Evolutionary conservation across 2,888 invertebrate genomes (phyloP).

Genomic region (Sphaeridia pumilis): DNA sequence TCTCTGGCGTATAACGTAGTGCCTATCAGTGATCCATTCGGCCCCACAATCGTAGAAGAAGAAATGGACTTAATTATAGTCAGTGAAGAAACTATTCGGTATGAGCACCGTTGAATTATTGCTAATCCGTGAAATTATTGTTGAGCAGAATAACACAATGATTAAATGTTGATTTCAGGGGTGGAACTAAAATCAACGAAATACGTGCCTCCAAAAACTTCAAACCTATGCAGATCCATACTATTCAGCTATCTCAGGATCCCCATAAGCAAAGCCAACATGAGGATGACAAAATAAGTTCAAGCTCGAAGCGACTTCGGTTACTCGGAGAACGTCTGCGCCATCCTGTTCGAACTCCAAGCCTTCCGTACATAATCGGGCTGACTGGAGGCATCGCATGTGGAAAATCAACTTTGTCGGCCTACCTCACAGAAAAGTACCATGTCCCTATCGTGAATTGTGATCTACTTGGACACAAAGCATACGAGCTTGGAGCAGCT

Average conservation of each 20-base stretch:
- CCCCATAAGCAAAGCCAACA: slow-evolving; percentile 44
- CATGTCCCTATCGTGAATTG: slow-evolving; percentile 82
- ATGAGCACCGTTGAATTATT: too few species aligned
- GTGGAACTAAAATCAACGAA: slow-evolving; percentile 76
- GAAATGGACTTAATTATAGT: slow-evolving; percentile 60
- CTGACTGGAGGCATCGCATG: slow-evolving; percentile 88
- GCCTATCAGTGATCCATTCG: slow-evolving; percentile 79
- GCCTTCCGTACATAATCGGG: slow-evolving; percentile 77
- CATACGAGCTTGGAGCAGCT: slow-evolving; percentile 60
- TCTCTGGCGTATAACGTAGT: slow-evolving; percentile 63
- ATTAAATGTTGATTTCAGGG: slow-evolving; percentile 41
- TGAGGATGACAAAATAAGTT: slow-evolving; percentile 87
- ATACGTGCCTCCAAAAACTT: slow-evolving; percentile 55
- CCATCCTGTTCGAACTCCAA: slow-evolving; percentile 47
- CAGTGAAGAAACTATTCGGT: slow-evolving; percentile 67
- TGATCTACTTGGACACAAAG: slow-evolving; percentile 76
- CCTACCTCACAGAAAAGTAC: slow-evolving; percentile 50
- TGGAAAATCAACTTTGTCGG: slow-evolving; percentile 70
- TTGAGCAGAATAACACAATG: not conserved
- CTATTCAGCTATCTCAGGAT: slow-evolving; percentile 57
- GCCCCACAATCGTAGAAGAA: slow-evolving; percentile 61
- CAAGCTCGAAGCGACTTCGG: slow-evolving; percentile 74
- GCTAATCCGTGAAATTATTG: not conserved
- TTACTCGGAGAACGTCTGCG: slow-evolving; percentile 58
- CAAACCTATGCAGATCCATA: slow-evolving; percentile 53